Conservation (phyloP, 2,888 invertebrate species). For the Autographa gamma region DNA sequence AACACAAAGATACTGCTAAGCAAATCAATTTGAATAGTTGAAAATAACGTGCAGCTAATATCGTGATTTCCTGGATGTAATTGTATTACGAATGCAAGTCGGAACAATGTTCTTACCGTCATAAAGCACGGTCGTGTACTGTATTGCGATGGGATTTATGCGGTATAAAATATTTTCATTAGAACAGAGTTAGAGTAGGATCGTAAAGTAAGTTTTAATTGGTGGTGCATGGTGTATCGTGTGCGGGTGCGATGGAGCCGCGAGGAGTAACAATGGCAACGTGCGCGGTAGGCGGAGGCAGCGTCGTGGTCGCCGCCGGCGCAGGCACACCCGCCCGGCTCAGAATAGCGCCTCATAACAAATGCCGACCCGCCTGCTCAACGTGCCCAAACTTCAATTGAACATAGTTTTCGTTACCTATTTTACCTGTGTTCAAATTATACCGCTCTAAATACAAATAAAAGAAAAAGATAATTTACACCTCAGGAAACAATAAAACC, state of each 20-base stretch:
- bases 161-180: conserved; percentile 73
- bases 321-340: conserved; percentile 69
- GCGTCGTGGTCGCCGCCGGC: conserved; percentile 79
- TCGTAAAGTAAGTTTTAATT: conserved; percentile 82
- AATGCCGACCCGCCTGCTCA: conserved; percentile 63
- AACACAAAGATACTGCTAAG: conserved; percentile 43
- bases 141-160: conserved; percentile 70
- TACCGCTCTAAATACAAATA: neutral
- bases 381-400: conserved; percentile 59
- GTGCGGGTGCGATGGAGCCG: conserved; percentile 61
- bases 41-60: conserved; percentile 57
- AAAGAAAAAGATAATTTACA: neutral
- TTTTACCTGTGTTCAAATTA: conserved; percentile 2
- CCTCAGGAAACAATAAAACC: conserved; percentile 26
- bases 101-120: conserved; percentile 64
- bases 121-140: conserved; percentile 67
- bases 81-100: conserved; percentile 61
- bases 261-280: conserved; percentile 78
- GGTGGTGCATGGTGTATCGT: conserved; percentile 71
- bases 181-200: conserved; percentile 69
- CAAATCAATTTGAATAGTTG: conserved; percentile 52
- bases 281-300: conserved; percentile 82
- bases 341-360: conserved; percentile 72
- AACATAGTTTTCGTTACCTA: conserved; percentile 26
- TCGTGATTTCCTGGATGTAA: conserved; percentile 62